phyloP scores from a whole-genome alignment of 1,140 invertebrate species.

The Daktulosphaira vitifoliae region DNA sequence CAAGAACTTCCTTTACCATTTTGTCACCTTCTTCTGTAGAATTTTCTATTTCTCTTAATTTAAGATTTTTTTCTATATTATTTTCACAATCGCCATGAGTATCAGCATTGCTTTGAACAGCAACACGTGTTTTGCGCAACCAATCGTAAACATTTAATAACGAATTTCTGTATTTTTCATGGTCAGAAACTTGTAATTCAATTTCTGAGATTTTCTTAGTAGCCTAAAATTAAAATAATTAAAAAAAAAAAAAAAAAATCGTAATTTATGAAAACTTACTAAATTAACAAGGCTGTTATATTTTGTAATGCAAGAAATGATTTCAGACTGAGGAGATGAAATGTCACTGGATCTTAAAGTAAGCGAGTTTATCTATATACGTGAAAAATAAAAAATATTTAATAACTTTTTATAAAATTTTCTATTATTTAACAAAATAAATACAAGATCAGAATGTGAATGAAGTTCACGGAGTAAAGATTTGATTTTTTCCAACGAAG shows the following conservation, averaged over 20 bases:
- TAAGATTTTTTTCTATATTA: background rate
- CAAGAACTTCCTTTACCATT: slow-evolving; percentile 62
- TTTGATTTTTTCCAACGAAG: slow-evolving; percentile 72
- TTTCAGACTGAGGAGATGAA: background rate
- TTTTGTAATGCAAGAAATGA: slow-evolving; percentile 8
- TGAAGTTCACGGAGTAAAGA: slow-evolving; percentile 66
- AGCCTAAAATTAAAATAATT: background rate
- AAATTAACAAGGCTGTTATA: slow-evolving; percentile 10
- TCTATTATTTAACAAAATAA: too few species aligned
- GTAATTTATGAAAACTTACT: background rate
- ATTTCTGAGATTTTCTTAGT: slow-evolving; percentile 26
- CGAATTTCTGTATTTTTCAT: slow-evolving; percentile 74
- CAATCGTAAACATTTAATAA: slow-evolving; percentile 77
- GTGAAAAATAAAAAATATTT: too few species aligned
- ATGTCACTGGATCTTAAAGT: too few species aligned
- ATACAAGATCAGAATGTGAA: slow-evolving; percentile 57
- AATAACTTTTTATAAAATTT: too few species aligned
- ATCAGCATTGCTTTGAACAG: slow-evolving; percentile 75
- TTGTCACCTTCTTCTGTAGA: slow-evolving; percentile 52
- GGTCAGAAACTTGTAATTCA: slow-evolving; percentile 73
- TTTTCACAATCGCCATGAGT: slow-evolving; percentile 53
- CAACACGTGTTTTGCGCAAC: slow-evolving; percentile 72
- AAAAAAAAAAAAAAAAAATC: background rate
- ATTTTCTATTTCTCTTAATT: slow-evolving; percentile 15
- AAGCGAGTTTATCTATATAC: too few species aligned